Conservation (phyloP, 2,113 vertebrate genomes). For the Peucedramus taeniatus region DNA sequence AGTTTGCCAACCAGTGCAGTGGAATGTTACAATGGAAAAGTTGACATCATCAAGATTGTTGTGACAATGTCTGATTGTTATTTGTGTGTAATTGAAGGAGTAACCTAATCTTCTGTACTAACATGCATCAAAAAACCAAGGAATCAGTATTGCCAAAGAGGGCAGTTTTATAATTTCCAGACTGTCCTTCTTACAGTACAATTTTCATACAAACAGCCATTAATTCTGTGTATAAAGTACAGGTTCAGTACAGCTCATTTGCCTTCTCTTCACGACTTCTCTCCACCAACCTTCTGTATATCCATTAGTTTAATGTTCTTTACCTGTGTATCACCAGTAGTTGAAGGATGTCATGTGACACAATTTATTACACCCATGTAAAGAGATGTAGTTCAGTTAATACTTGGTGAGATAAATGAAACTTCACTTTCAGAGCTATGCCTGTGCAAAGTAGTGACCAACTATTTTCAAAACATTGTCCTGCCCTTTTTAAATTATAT, state of each 20-base stretch:
- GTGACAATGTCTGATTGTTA: constrained; percentile 40
- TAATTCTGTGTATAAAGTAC: background rate
- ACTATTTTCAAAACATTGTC: background rate
- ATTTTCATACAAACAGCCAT: background rate
- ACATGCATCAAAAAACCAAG: constrained; percentile 24
- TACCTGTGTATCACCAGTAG: background rate
- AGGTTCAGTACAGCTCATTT: background rate
- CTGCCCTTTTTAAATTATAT: background rate
- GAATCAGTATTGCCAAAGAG: background rate
- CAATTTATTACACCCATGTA: background rate
- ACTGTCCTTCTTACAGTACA: background rate
- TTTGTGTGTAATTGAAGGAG: constrained; percentile 29
- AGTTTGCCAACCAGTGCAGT: background rate
- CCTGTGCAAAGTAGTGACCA: background rate
- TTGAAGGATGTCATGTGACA: background rate
- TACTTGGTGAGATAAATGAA: background rate
- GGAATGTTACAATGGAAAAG: background rate
- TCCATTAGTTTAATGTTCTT: background rate
- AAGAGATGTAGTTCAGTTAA: background rate
- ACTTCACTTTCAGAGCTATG: background rate
- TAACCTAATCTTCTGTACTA: constrained; percentile 24
- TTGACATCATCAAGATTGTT: constrained; percentile 2
- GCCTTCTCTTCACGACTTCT: background rate
- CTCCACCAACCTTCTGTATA: background rate
- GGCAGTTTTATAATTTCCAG: constrained; percentile 25